Base-by-base conservation (phyloP, 2,888 invertebrate genomes). In the Caenorhabditis auriculariae region DNA sequence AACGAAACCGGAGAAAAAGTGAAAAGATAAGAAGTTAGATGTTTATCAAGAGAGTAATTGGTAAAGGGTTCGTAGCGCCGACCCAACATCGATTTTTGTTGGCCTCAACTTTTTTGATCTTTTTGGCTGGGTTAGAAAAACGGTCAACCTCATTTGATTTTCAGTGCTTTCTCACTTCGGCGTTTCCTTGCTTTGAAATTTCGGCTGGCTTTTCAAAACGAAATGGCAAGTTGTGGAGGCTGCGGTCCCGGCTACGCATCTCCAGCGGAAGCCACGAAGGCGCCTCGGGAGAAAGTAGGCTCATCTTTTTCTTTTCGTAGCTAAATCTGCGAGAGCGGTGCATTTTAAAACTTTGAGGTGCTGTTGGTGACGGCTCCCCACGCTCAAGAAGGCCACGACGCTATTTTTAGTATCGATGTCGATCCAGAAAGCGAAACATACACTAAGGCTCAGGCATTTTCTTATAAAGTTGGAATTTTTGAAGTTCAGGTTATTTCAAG, bases 371-470 rank as follows among this genome's bases (percentile, higher is more conserved):
- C 90, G 24, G 91, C 93, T 75, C 69, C 75, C 6, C 69, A 72
- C 50, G 63, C 66, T 4, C 19, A 43, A 3, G 88, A 84, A 48
- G 87, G 86, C 78, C 88, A 90, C 2, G 95, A 96, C 84, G 90
- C 92, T 78, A 84, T 96, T 63, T 88, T 91, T 15, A 93, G 93
- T 0, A 87, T 96, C 0, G 93, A 96, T 81, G 89, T 94, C 1
- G 89, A 95, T 83, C 93, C 93, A 0, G 82, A 86, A 1, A 94
- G 94, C 57, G 84, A 88, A 9, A 90, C 89, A 2, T 96, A 89
- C 82, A 87, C 88, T 69, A 87, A 93, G 87, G 93, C 90, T 50
- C 24, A 47, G 42, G 24, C 28, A n/a, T n/a, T n/a, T n/a, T n/a
- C 5, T 21, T 4, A 50, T 15, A 19, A 7, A n/a, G n/a, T 21